A percentile compares a stretch with the other conserved stretches of the same genome.
Evolutionary conservation across 2,113 vertebrate species (phyloP).

Genomic region (Arenaria interpres): DNA sequence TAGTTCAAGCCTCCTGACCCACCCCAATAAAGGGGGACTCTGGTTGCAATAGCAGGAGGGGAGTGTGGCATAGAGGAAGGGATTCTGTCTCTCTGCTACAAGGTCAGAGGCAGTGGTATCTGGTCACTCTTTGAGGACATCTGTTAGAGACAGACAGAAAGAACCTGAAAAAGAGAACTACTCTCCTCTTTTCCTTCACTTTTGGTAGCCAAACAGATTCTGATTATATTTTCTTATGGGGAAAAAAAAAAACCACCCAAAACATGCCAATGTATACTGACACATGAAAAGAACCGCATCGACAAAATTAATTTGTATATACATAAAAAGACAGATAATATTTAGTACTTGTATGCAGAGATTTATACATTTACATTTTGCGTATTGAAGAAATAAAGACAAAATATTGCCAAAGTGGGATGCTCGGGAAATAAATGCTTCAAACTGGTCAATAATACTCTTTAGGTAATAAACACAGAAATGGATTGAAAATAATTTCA

Average conservation of each 20-base stretch:
- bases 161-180: background rate
- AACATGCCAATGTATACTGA: background rate
- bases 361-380: background rate
- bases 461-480: background rate
- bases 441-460: background rate
- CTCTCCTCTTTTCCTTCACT: background rate
- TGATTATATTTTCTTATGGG: background rate
- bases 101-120: background rate
- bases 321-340: background rate
- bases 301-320: background rate
- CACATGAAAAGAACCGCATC: background rate
- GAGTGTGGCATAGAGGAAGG: background rate
- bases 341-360: background rate
- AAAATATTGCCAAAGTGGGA: background rate
- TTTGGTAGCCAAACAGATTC: background rate
- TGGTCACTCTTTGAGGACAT: background rate
- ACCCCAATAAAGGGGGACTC: background rate
- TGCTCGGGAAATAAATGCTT: background rate
- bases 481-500: background rate
- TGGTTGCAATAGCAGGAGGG: background rate
- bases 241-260: rapidly evolving
- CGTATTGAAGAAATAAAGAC: background rate
- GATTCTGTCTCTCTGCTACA: background rate
- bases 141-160: background rate
- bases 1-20: background rate